Evolutionary conservation across 2,797 vertebrate genomes (phyloP), one percentile per base, ranked within the genome.

Genomic region (Anabacerthia variegaticeps): DNA sequence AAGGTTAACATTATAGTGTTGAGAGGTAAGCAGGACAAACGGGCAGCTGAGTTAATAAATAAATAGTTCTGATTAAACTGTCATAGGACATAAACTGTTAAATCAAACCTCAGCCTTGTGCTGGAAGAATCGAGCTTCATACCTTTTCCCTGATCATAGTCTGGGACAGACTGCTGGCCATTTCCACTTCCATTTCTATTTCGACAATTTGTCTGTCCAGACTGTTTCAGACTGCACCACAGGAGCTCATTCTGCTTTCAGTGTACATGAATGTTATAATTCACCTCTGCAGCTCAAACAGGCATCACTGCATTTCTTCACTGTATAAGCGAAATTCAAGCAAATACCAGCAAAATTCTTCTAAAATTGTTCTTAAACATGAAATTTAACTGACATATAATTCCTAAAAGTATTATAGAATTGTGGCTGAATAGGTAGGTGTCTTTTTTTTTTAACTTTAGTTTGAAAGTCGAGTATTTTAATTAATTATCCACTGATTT

Each of bases 31-130:
- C 9, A 16, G 46, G 34, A 88, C 43, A 92, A 92, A 91, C 56
- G 30, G 46, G 56, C 41, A 88, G 24, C 14, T 72, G 66, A 79
- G 68, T 93, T 95, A 93, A 95, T 91, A 94, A 92, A 95, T 79
- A 79, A 89, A 62, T 75, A 92, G 49, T 58, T 90, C 39, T 77
- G 46, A 90, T 86, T 85, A 95, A 92, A 85, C 24, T 78, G 54
- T 65, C 61, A 89, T 37, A 91, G 69, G 75, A 58, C 3, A 26
- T 51, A n/a, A 89, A 54, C 41, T 26, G 5, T 30, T 82, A 69
- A 82, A 87, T 82, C 46, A 58, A 72, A 48, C 30, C 23, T 85
- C 46, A 61, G 68, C 19, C 37, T 65, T 65, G 22, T 54, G 15
- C 27, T 88, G 34, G 44, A 88, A 90, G 30, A 81, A 54, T 46